Base-by-base conservation (phyloP, 2,888 invertebrate genomes). In the Danaus chrysippus region DNA sequence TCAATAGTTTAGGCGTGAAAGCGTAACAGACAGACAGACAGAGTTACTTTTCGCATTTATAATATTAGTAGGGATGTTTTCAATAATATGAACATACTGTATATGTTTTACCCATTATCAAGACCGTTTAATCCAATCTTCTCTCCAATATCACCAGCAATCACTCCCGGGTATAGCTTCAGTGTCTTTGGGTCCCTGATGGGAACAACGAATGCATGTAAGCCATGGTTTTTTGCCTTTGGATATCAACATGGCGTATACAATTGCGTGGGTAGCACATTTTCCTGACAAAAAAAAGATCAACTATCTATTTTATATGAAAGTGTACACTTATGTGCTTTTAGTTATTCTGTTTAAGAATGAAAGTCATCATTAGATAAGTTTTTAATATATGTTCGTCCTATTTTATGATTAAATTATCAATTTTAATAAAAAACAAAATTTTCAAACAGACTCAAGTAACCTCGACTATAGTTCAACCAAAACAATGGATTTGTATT, bases 121-220 rank as follows among this genome's bases (percentile, higher is more conserved):
- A 98, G 85, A 2, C 97, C 98, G 83, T 98, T 97, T 10, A 97
- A 92, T 0, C 96, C 98, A 52, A 96, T 92, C 86, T 99, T 99
- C 81, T 96, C 96, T 0, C 99, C 99, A 88, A 99, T 93, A 80
- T 99, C 98, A 0, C 98, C 98, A 0, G 98, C 95, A 0, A 92
- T 93, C 0, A 99, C 93, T 0, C 98, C 97, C 0, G 96, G 94
- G 75, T 90, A 93, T 0, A 96, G 93, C 59, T 92, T 76, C 74
- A 96, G 81, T 0, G 96, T 96, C 62, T 92, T 86, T 0, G 94
- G 93, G 82, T 96, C 94, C 3, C 98, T 89, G 65, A 99, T 92
- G 0, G 96, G 97, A 12, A 97, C 96, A n/a, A 98, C 87, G 78
- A 99, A 99, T 0, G 95, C 92, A 81, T 98, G 97, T 8, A 99